Base-by-base conservation (phyloP, 92 coral and sea anemone species). In the Epizoanthus stellaris region DNA sequence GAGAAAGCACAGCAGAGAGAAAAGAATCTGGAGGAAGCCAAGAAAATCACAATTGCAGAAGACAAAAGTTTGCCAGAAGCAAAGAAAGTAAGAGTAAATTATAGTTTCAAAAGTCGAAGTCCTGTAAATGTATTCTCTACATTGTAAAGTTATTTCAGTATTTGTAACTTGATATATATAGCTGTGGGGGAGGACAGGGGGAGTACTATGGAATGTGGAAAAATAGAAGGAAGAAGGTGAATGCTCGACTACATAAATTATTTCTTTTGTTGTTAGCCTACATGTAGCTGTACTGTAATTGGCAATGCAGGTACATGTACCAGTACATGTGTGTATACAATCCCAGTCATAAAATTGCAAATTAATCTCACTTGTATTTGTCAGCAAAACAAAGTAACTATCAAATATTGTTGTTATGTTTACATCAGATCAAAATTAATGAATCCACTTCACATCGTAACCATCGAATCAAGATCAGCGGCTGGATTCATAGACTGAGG, bases 21-120 rank as follows among this genome's bases (percentile, higher is more conserved):
- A 63, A 96, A 96, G 80, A 96, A 96, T 65, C 86, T 96, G 75
- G 99, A 96, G 80, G 99, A 96, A 79, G 99, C 99, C 61, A 96
- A 91, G 77, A 88, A 94, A 80, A 91, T 96, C 60, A 87, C 88
- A 6, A 94, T 96, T 13, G 91, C 93, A 80, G 94, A 94, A 62
- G 99, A 96, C 56, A 82, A 87, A 61, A 94, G 94, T 70, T 85
- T 96, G 47, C 99, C 99, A 16, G 87, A 84, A 68, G 98, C 98
- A 8, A 92, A 86, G 64, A 77, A 83, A 70, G 98, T 96, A 72
- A 65, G 91, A 54, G 36, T 34, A 2, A 15, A 23, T 16, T 36
- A 12, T 14, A 62, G 12, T 21, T 15, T 69, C 40, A 15, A 30
- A 30, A 30, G 34, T 30, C 0, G 34, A 30, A 30, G 34, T 30